phyloP scores from a whole-genome alignment of 2,797 vertebrate species.

The Cossypha caffra region DNA sequence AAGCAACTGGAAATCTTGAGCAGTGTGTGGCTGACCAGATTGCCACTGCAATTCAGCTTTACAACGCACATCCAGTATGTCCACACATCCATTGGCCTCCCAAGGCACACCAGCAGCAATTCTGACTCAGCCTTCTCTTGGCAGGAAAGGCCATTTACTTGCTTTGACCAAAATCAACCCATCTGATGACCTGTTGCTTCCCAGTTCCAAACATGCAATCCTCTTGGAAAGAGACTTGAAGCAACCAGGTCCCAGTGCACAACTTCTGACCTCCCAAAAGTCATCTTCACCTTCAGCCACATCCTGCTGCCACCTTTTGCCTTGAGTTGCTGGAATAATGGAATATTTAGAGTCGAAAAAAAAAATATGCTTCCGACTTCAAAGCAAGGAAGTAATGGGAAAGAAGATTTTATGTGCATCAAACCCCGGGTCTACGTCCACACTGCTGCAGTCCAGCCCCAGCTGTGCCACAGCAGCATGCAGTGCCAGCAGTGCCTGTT shows the following conservation, averaged over 20 bases:
- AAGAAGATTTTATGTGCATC: conserved; percentile 61
- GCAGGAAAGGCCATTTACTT: neutral
- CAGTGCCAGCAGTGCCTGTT: neutral
- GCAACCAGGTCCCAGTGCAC: neutral
- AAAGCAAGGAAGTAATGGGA: neutral
- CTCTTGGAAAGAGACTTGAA: neutral
- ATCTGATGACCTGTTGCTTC: neutral
- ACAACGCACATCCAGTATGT: accelerated
- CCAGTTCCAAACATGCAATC: neutral
- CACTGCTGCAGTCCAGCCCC: neutral
- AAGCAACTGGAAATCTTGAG: neutral
- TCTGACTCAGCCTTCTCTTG: neutral
- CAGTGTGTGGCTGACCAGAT: neutral
- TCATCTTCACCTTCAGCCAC: neutral
- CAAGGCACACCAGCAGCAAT: neutral
- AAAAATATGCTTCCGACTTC: conserved; percentile 31
- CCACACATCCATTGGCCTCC: neutral
- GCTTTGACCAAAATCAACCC: neutral
- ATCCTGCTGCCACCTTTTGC: neutral
- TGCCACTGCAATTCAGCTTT: neutral
- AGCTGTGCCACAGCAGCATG: neutral
- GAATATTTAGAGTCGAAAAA: neutral
- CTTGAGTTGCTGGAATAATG: neutral
- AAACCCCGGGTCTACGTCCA: accelerated
- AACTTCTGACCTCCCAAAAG: neutral